These are phyloP conservation scores for Drosophila merina DNA, from an alignment of 2,888 invertebrate species.

Conservation along the genomic window DNA sequence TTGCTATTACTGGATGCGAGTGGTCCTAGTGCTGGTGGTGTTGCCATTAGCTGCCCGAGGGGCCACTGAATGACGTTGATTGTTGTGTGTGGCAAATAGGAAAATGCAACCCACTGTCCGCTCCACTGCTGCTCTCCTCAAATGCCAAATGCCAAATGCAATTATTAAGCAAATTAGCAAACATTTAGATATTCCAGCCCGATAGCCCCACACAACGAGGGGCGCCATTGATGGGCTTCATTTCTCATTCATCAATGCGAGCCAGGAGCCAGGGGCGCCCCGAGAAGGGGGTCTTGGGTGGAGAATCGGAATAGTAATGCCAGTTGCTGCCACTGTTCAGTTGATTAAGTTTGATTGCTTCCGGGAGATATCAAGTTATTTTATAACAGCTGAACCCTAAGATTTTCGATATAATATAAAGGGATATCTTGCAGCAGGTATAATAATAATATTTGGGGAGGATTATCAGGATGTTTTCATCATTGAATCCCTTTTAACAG, in stretches of 20 bases:
- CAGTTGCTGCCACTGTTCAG: constrained; percentile 36
- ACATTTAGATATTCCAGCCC: constrained; percentile 66
- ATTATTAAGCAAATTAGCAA: constrained; percentile 77
- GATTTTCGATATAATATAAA: not conserved
- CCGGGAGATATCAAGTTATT: constrained; percentile 57
- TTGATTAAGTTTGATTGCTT: constrained; percentile 64
- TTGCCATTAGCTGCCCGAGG: constrained; percentile 60
- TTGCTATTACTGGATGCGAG: constrained; percentile 21
- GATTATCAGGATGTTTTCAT: not conserved
- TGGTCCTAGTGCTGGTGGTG: constrained; percentile 40
- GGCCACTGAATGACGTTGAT: constrained; percentile 72
- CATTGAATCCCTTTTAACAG: no score
- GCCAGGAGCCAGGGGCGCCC: constrained; percentile 8
- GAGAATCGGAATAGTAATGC: not conserved
- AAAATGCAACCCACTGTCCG: constrained; percentile 51
- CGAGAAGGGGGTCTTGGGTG: not conserved
- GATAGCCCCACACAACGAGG: constrained; percentile 62
- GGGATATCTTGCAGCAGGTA: not conserved
- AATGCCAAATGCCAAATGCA: constrained; percentile 69
- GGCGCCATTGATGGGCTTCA: constrained; percentile 61
- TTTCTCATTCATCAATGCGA: constrained; percentile 62
- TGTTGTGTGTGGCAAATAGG: constrained; percentile 68
- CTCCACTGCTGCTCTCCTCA: constrained; percentile 46
- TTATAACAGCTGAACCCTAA: constrained; percentile 2
- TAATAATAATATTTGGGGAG: not conserved